Evolutionary conservation across 2,113 vertebrate species (phyloP).

Genomic region (Daubentonia madagascariensis): DNA sequence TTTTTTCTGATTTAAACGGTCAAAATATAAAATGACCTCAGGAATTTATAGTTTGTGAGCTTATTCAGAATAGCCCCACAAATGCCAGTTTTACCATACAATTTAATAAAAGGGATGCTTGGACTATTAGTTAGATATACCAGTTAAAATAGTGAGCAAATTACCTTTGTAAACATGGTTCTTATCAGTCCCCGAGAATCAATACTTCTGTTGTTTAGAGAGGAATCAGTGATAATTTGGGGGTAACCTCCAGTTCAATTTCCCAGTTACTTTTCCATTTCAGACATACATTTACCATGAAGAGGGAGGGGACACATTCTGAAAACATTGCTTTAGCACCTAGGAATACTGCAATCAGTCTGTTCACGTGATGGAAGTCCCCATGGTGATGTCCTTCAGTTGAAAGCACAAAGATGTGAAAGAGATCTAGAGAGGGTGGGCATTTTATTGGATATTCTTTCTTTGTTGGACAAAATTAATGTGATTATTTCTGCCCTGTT

Average conservation of each 20-base stretch:
- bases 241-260: not conserved
- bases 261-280: not conserved
- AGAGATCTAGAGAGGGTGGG: not conserved
- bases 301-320: not conserved
- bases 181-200: not conserved
- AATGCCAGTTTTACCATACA: not conserved
- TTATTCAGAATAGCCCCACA: not conserved
- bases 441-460: conserved; percentile 4
- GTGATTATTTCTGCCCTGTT: conserved; percentile 23
- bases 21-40: conserved; percentile 21
- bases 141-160: not conserved
- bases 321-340: not conserved
- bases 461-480: conserved; percentile 40
- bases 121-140: not conserved
- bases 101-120: not conserved
- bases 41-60: not conserved
- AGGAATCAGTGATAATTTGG: not conserved
- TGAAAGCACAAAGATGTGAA: not conserved
- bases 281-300: not conserved
- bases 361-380: not conserved
- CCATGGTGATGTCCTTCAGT: not conserved
- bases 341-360: not conserved
- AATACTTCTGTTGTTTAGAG: not conserved
- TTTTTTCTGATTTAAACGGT: not conserved
- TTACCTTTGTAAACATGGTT: not conserved